phyloP scores from a whole-genome alignment of 2,888 invertebrate genomes.

The Idaea straminata region DNA sequence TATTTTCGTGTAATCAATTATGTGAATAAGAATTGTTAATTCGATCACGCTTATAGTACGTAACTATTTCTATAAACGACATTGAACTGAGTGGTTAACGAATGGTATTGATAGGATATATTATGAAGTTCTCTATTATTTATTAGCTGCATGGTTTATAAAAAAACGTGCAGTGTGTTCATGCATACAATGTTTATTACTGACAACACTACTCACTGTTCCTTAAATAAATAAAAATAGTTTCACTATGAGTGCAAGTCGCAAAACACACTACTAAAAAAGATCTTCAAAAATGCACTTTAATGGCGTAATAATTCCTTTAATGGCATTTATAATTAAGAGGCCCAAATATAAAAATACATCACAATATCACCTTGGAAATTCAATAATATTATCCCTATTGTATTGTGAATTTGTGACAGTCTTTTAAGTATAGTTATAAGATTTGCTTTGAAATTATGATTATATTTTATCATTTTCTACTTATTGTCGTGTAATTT shows the following conservation, averaged over 20 bases:
- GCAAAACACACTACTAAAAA: too few species aligned
- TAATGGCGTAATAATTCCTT: constrained; percentile 15
- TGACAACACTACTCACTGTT: too few species aligned
- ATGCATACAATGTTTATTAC: too few species aligned
- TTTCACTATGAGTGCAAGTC: too few species aligned
- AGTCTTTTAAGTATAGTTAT: constrained; percentile 2
- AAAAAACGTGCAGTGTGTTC: not conserved
- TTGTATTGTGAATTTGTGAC: constrained; percentile 1
- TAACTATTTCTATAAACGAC: not conserved
- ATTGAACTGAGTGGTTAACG: not conserved
- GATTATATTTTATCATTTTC: constrained; percentile 11
- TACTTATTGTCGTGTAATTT: constrained; percentile 30
- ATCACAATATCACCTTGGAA: constrained; percentile 3
- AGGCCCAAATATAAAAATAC: constrained; percentile 3
- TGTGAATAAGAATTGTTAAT: not conserved
- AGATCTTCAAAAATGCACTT: too few species aligned
- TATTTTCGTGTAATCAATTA: constrained; percentile 4
- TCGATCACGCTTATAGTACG: not conserved
- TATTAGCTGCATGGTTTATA: not conserved
- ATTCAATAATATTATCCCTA: not conserved
- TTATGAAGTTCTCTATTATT: not conserved
- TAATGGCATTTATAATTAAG: constrained; percentile 18
- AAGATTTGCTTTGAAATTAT: constrained; percentile 2
- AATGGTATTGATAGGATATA: not conserved
- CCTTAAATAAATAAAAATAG: too few species aligned